Base-by-base conservation (phyloP, 2,797 vertebrate species). In the Zalophus californianus region DNA sequence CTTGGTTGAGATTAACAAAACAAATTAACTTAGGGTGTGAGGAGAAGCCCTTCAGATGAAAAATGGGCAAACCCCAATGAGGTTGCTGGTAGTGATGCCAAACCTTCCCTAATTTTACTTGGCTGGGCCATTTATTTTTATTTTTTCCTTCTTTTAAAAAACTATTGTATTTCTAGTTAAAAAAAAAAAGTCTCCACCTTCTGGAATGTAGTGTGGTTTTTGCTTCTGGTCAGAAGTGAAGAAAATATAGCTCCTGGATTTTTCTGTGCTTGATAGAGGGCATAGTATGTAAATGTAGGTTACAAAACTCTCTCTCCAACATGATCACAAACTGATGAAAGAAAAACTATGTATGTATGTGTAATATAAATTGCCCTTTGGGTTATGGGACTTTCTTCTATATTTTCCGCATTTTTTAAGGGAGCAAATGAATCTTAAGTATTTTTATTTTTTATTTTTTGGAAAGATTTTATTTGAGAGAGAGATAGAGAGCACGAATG, bases 361-460 rank as follows among this genome's bases (percentile, higher is more conserved):
- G 27, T 21, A 83, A 80, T 56, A 82, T 60, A 77, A 66, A 54
- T 83, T 75, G 23, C 44, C 75, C 56, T 92, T 87, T 95, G 78
- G 50, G 9, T 64, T 86, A n/a, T 25, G 78, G 73, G 52, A 86
- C 90, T 87, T 93, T 93, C 66, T 62, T 78, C 64, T 92, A 0
- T 87, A 72, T 91, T 94, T 94, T 70, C n/a, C 35, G 35, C 15
- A 1, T 89, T 75, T 64, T 29, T 73, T n/a, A n/a, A 70, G 23
- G 54, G 75, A 96, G 75, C 48, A 75, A 86, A 94, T 95, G 90
- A 96, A 86, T 92, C 50, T 91, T 73, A 95, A 91, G 35, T 86
- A 48, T 93, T 89, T 97, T 20, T 35, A 20, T 20, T 56, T 56
- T 56, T 50, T 50, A 20, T 68, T 35, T 68, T 68, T 66, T 66